Evolutionary conservation across 2,113 vertebrate species (phyloP), one percentile per base, ranked within the genome.

Genomic region (Dicaeum eximium): DNA sequence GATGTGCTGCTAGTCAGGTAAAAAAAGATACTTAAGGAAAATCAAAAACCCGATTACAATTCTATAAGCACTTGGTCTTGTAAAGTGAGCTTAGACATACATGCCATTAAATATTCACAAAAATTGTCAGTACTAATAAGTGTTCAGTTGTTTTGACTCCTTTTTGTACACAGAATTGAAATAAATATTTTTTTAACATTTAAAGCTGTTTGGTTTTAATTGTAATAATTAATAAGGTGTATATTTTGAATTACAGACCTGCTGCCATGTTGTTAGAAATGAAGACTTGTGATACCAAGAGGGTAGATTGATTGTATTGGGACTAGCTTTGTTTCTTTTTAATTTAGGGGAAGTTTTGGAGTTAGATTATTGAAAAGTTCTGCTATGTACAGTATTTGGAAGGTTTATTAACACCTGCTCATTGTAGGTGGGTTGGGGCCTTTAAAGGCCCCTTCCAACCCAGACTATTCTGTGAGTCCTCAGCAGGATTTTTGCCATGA

Each of bases 181-280:
- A 95, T 97, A 95, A 90, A 93, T 85, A 53, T 80, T 84, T 95
- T 95, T 96, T 90, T 72, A 80, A 92, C 44, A 17, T 64, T 58
- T 88, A 27, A 60, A 71, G 21, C 19, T 53, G 38, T 70, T 51
- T 86, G 37, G 19, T 47, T 82, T 87, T 79, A 21, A 66, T 83
- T 83, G 10, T 11, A 27, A 23, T 61, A 10, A 78, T 66, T 72
- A 67, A 62, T 40, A 25, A 85, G 6, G 13, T 7, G 0, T 30
- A 0, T 40, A 27, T 62, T 80, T 95, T 42, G 42, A 75, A 35
- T 61, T 33, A 10, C 28, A 86, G 45, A 48, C 33, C 65, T 75
- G n/a, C n/a, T 37, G 37, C 44, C 6, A 0, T 35, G 9, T 25
- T 69, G 48, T 54, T 61, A 71, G 88, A 75, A 86, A 31, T 16